These are phyloP conservation scores for Amphiprion clarkii DNA, from an alignment of 2,797 vertebrate species.

Conservation along the genomic window DNA sequence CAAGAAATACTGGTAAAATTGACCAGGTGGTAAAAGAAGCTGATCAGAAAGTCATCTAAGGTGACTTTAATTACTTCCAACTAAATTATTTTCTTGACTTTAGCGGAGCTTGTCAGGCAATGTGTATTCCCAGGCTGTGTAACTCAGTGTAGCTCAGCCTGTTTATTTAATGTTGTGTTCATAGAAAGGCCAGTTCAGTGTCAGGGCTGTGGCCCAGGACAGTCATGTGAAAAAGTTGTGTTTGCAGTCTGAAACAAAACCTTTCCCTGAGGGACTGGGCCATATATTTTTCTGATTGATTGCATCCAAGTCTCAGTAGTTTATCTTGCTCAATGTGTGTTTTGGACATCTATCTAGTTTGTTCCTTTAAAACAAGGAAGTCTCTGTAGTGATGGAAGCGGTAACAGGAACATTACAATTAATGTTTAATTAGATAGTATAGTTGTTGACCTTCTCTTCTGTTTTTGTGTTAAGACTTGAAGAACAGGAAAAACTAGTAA, in stretches of 20 bases:
- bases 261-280: not conserved
- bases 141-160: not conserved
- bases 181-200: not conserved
- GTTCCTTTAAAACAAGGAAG: not conserved
- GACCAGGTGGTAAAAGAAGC: too few relatives aligned
- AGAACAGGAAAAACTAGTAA: constrained; percentile 96
- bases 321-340: not conserved
- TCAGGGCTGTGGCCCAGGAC: not conserved
- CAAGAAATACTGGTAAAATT: too few relatives aligned
- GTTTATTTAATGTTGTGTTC: not conserved
- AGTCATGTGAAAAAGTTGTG: not conserved
- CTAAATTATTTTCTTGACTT: not conserved
- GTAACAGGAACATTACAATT: not conserved
- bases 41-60: too few relatives aligned
- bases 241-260: not conserved
- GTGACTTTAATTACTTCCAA: too few relatives aligned
- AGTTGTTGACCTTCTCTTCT: not conserved
- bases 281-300: not conserved
- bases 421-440: too few relatives aligned
- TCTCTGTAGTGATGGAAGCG: not conserved
- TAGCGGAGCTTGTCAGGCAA: too few relatives aligned
- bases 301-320: not conserved
- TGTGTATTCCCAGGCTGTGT: not conserved
- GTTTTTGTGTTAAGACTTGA: constrained; percentile 85
- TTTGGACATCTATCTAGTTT: not conserved